phyloP scores from a whole-genome alignment of 2,888 invertebrate genomes.

The Xestia ashworthii region DNA sequence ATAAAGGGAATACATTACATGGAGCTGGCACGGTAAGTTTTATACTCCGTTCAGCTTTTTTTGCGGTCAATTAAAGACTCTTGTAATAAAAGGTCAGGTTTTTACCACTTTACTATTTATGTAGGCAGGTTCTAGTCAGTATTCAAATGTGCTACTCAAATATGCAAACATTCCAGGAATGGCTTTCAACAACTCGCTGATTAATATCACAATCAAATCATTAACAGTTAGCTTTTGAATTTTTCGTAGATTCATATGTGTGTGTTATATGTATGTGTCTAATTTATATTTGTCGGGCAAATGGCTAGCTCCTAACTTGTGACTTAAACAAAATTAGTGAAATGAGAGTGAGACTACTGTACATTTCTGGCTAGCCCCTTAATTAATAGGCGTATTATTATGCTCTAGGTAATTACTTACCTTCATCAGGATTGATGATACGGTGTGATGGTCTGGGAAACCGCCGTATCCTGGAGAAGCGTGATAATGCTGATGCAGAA shows the following conservation, averaged over 20 bases:
- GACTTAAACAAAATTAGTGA: background rate
- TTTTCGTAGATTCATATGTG: background rate
- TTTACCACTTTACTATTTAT: background rate
- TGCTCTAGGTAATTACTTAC: conserved; percentile 59
- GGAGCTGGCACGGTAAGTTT: conserved; percentile 8
- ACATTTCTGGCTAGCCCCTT: background rate
- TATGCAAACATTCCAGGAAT: background rate
- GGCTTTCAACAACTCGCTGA: background rate
- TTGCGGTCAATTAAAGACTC: background rate
- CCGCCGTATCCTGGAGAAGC: conserved; percentile 85
- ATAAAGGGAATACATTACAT: conserved; percentile 56
- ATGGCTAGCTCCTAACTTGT: background rate
- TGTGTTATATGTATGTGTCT: no score
- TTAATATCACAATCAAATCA: background rate
- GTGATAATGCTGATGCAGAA: conserved; percentile 76
- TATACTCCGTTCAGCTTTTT: background rate
- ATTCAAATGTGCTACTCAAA: conserved; percentile 7
- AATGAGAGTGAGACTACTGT: background rate
- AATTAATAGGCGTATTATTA: background rate
- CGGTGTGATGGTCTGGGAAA: conserved; percentile 82
- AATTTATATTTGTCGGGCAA: background rate
- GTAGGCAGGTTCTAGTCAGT: background rate
- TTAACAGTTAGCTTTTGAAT: conserved; percentile 1
- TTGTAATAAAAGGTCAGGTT: background rate
- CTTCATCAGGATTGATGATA: conserved; percentile 85